phyloP scores from a whole-genome alignment of 1,140 invertebrate species.

The Drosophila persimilis region DNA sequence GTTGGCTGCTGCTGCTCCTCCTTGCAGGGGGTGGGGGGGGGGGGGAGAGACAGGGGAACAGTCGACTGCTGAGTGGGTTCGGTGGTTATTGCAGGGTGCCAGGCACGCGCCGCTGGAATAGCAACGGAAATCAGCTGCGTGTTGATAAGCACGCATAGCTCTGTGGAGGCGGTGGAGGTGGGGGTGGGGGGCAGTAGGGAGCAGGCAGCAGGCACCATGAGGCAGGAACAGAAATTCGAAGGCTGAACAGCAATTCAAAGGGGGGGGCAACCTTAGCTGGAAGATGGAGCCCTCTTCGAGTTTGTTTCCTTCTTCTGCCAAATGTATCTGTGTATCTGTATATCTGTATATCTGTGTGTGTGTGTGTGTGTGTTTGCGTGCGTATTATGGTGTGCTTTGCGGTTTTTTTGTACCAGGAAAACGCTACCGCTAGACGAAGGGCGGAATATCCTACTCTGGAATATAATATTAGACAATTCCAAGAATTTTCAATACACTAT shows the following conservation, averaged over 20 bases:
- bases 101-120: slow-evolving; percentile 71
- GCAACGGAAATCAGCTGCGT: slow-evolving; percentile 79
- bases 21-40: background rate
- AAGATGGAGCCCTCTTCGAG: slow-evolving; percentile 9
- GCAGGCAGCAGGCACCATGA: too few species aligned
- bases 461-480: background rate
- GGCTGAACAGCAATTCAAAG: too few species aligned
- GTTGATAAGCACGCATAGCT: slow-evolving; percentile 75
- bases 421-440: background rate
- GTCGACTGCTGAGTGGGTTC: background rate
- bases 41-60: too few species aligned
- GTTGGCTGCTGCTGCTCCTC: slow-evolving; percentile 53
- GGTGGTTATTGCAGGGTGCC: slow-evolving; percentile 8
- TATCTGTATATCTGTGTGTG: slow-evolving; percentile 7
- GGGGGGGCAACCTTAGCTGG: too few species aligned
- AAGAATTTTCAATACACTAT: background rate
- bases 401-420: slow-evolving; percentile 36
- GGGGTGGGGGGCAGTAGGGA: too few species aligned
- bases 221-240: too few species aligned
- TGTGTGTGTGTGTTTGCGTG: slow-evolving; percentile 54
- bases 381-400: slow-evolving; percentile 73
- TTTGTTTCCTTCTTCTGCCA: slow-evolving; percentile 24
- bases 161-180: slow-evolving; percentile 24
- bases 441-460: background rate
- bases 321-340: slow-evolving; percentile 5